phyloP scores from a whole-genome alignment of 2,113 vertebrate species.

The Neogale vison region DNA sequence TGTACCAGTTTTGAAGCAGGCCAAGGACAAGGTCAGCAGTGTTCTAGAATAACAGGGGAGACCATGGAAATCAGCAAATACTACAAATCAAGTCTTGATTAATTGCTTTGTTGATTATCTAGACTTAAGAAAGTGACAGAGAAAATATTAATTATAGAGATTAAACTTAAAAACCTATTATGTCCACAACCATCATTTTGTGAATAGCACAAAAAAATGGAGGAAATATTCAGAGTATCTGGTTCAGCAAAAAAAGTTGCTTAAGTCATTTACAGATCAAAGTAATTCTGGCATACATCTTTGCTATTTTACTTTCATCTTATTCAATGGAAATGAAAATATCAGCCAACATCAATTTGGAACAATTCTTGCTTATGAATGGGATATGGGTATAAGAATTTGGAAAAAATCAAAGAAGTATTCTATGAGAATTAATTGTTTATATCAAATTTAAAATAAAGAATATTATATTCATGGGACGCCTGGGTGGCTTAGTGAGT shows the following conservation, averaged over 20 bases:
- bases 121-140: neutral
- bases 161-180: neutral
- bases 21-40: neutral
- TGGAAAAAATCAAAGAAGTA: neutral
- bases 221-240: neutral
- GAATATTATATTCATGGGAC: neutral
- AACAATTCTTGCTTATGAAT: neutral
- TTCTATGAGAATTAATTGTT: neutral
- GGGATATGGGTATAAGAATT: neutral
- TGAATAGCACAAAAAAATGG: neutral
- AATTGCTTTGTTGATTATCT: neutral
- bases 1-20: neutral
- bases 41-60: neutral
- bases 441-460: neutral
- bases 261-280: neutral
- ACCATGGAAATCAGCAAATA: neutral
- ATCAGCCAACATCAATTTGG: neutral
- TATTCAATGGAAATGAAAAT: neutral
- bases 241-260: neutral
- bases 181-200: neutral
- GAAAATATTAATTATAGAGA: conserved; percentile 30
- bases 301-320: neutral
- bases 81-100: neutral
- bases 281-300: neutral
- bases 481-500: too few species aligned